These are phyloP conservation scores for Drosophila fungiperda DNA, from an alignment of 2,888 invertebrate genomes.

Conservation along the genomic window DNA sequence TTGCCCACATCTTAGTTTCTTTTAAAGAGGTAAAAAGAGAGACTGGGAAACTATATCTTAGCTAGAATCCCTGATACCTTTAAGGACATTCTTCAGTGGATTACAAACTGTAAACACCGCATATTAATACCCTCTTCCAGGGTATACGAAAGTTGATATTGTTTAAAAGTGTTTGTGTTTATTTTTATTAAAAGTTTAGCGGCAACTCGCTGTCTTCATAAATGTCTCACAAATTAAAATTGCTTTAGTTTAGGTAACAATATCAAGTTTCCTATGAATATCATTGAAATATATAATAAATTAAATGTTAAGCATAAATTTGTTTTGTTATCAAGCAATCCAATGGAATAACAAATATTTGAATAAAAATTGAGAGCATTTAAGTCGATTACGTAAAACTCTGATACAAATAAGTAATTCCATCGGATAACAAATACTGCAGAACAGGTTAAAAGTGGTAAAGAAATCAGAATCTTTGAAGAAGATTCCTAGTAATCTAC, in stretches of 20 bases:
- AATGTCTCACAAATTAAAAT: slow-evolving; percentile 42
- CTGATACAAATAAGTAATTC: neutral
- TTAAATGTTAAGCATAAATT: neutral
- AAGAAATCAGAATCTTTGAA: neutral
- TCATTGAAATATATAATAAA: neutral
- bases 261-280: neutral
- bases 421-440: neutral
- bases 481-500: neutral
- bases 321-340: neutral
- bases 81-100: neutral
- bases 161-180: slow-evolving; percentile 55
- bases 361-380: neutral
- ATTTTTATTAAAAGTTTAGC: slow-evolving; percentile 46
- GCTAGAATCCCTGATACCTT: neutral
- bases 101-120: neutral
- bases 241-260: slow-evolving; percentile 20
- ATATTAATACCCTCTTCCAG: neutral
- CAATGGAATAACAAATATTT: neutral
- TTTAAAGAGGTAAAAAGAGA: neutral
- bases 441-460: neutral
- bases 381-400: no score
- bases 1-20: neutral
- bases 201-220: slow-evolving; percentile 29
- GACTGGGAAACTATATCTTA: neutral
- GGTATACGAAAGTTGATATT: slow-evolving; percentile 5